Base-by-base conservation (phyloP, 2,113 vertebrate species). In the Trochalopteron elliotii region DNA sequence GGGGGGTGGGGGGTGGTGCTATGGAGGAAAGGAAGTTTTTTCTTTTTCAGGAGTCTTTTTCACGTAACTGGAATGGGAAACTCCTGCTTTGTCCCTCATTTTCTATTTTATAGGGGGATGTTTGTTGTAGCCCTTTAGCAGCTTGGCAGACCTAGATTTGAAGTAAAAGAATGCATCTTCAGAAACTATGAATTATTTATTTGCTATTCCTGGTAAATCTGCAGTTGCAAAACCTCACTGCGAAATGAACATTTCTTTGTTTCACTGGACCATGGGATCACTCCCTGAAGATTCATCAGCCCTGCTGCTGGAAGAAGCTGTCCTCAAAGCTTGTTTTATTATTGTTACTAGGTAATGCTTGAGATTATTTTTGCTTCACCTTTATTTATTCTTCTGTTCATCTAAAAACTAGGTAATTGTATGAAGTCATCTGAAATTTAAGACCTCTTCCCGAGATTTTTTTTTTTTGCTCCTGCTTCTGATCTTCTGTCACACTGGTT, bases 111-210 rank as follows among this genome's bases (percentile, higher is more conserved):
- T 15, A 40, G 31, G 30, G 31, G 24, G 25, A 25, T 44, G 27
- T 57, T 87, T 87, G 64, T 60, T 42, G 30, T 39, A 35, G 30
- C 35, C 15, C 35, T 59, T 56, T 59, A 64, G 69, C 30, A 89
- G 35, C n/a, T 64, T 64, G 53, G 30, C 52, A 89, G 50, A 57
- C 37, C 27, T 65, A 74, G 25, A 31, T 71, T 30, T 67, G 60
- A 86, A 90, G 67, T 27, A 52, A 87, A 76, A 67, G 33, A 69
- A 76, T 1, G 2, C 5, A 1, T 77, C 52, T 68, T 86, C 52
- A 81, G 91, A 74, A 87, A 42, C 25, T 37, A 33, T 74, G n/a
- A 81, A 89, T 87, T 92, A 89, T 96, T 89, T 93, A 81, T 84
- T 80, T 49, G 33, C 44, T 84, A 11, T n/a, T 83, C 47, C 49